Evolutionary conservation across 1,140 invertebrate genomes (phyloP).

Genomic region (Polyergus mexicanus): DNA sequence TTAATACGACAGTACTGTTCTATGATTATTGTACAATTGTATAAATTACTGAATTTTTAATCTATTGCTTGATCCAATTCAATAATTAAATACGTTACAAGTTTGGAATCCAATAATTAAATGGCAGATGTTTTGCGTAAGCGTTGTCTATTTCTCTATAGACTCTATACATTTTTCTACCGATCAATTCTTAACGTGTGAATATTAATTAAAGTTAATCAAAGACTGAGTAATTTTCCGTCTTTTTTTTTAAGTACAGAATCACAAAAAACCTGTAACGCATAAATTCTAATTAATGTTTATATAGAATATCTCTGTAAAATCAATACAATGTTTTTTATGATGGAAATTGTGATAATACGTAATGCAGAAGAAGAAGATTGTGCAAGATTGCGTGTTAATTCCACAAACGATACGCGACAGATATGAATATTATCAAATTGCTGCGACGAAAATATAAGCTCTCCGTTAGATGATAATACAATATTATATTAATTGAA

Average conservation of each 20-base stretch:
- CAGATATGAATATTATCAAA: not conserved
- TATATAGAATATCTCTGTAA: not conserved
- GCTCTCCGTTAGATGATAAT: not conserved
- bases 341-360: not conserved
- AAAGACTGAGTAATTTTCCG: not conserved
- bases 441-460: not conserved
- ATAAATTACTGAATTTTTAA: not conserved
- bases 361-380: not conserved
- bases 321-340: slow-evolving; percentile 7
- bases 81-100: not conserved
- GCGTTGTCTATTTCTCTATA: too few species aligned
- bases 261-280: not conserved
- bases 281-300: not conserved
- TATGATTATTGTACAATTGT: not conserved
- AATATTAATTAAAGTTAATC: not conserved
- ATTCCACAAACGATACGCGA: not conserved
- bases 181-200: too few species aligned
- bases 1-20: not conserved
- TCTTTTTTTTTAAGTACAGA: not conserved
- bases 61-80: not conserved
- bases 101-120: not conserved
- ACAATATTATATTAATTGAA: not conserved
- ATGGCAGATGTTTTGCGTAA: not conserved
- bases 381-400: slow-evolving; percentile 2
- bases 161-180: too few species aligned